Conservation (phyloP, 1,140 invertebrate genomes). For the Macrotrachela quadricornifera region DNA sequence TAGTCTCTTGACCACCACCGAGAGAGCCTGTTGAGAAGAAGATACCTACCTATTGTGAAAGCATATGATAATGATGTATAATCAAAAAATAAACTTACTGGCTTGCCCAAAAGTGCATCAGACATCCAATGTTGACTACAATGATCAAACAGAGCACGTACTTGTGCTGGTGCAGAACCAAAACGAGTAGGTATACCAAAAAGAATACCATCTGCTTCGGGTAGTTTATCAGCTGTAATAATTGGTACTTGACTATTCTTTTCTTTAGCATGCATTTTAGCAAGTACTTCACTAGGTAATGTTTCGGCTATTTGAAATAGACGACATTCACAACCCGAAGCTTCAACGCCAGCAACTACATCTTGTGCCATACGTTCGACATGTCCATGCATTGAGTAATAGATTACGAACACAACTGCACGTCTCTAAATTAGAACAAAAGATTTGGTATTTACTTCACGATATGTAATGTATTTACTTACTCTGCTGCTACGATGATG, state of each 20-base stretch:
- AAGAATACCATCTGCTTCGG: constrained; percentile 4
- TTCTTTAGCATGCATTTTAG: not conserved
- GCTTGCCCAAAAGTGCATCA: not conserved
- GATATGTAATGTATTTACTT: too few species aligned
- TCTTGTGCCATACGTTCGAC: not conserved
- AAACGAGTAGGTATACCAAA: constrained; percentile 6
- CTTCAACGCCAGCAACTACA: not conserved
- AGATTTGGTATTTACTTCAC: too few species aligned
- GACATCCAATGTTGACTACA: not conserved
- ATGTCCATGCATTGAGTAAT: constrained; percentile 7
- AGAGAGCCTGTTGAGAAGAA: constrained; percentile 3
- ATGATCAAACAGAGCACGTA: not conserved
- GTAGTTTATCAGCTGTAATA: constrained; percentile 1
- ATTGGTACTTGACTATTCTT: not conserved
- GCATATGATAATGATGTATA: not conserved
- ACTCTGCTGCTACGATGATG: too few species aligned
- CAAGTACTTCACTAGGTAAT: not conserved
- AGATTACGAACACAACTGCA: constrained; percentile 4
- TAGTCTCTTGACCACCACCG: constrained; percentile 2
- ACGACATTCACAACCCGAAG: not conserved
- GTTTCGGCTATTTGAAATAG: constrained; percentile 7
- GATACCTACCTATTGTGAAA: constrained; percentile 1
- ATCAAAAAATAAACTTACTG: not conserved
- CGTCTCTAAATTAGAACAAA: too few species aligned
- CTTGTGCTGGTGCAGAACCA: constrained; percentile 1